Evolutionary conservation across 2,797 vertebrate genomes (phyloP).

Genomic region (Argentina silus): DNA sequence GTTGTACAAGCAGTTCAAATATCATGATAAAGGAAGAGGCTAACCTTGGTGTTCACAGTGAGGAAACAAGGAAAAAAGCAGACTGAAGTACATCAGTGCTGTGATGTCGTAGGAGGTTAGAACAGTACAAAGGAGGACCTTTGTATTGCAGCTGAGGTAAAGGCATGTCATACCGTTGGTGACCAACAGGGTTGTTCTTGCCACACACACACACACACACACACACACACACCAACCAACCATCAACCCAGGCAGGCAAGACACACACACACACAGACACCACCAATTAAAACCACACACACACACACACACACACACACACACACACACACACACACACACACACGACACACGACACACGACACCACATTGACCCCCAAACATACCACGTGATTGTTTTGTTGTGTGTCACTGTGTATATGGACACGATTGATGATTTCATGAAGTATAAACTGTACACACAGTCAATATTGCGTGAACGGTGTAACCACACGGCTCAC

Average conservation of each 20-base stretch:
- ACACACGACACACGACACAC: neutral
- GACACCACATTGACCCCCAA: neutral
- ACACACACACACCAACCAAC: neutral
- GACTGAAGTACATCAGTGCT: neutral
- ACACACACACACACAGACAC: neutral
- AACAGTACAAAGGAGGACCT: neutral
- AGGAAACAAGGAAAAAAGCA: constrained; percentile 1
- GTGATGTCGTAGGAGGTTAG: neutral
- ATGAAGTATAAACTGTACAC: no score
- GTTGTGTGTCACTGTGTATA: no score
- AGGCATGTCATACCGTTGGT: neutral
- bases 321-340: neutral
- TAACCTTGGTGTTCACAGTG: constrained; percentile 37
- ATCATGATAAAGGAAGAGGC: constrained; percentile 34
- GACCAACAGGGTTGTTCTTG: no score
- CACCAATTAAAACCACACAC: neutral
- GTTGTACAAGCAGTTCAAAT: constrained; percentile 40
- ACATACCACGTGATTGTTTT: no score
- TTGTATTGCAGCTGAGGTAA: neutral
- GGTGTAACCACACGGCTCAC: no score
- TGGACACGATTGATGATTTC: no score
- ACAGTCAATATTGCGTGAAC: no score
- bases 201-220: neutral
- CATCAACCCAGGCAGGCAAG: no score
- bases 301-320: constrained; percentile 4